Conservation (phyloP, 2,113 vertebrate genomes). For the Alethe diademata region DNA sequence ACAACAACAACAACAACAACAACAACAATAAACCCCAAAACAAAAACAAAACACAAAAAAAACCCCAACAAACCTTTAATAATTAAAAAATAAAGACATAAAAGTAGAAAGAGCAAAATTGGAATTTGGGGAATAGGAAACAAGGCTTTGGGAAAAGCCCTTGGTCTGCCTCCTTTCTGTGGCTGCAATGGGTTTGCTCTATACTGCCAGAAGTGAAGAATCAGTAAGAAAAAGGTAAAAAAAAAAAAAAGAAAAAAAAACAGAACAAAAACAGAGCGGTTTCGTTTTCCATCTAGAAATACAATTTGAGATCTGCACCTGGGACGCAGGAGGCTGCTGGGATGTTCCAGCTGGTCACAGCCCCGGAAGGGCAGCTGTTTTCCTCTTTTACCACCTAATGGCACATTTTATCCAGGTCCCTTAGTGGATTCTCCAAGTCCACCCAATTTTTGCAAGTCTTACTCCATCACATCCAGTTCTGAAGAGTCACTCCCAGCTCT, state of each 20-base stretch:
- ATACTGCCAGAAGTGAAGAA: not conserved
- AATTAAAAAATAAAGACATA: not conserved
- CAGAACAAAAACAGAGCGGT: fast-evolving
- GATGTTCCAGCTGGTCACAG: not conserved
- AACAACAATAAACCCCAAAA: no score
- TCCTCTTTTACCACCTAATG: fast-evolving
- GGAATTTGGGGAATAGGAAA: no score
- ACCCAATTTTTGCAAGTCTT: not conserved
- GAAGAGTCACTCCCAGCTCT: not conserved
- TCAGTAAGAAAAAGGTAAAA: not conserved
- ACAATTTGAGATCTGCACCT: fast-evolving
- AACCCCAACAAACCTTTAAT: no score
- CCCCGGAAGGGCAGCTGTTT: not conserved
- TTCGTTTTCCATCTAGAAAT: not conserved
- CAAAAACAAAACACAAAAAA: no score
- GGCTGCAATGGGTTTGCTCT: not conserved
- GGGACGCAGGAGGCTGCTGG: not conserved
- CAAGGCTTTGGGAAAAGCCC: not conserved
- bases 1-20: no score
- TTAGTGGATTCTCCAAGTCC: fast-evolving
- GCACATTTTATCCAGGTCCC: fast-evolving
- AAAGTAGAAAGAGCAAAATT: not conserved
- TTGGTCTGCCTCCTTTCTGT: not conserved
- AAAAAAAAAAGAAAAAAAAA: not conserved
- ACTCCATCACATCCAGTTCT: fast-evolving